Base-by-base conservation (phyloP, 92 coral and sea anemone genomes). In the Porites divaricata region DNA sequence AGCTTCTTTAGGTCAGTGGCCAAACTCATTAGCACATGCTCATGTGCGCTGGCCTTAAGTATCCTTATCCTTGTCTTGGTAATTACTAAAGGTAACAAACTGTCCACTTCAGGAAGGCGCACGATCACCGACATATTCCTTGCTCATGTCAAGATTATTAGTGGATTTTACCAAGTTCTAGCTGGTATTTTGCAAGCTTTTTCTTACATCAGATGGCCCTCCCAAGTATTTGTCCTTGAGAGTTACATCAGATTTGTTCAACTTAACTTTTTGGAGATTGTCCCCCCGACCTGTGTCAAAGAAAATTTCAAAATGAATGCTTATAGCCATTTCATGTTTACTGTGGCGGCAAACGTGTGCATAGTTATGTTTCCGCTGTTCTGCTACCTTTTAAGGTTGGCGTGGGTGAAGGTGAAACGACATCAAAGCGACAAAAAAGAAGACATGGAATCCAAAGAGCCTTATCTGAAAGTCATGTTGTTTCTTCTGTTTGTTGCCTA, bases 141-240 rank as follows among this genome's bases (percentile, higher is more conserved):
- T 4, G 73, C 87, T 15, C 81, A 74, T 21, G 72, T 83, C n/a
- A 83, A 83, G 54, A 83, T 83, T 54, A 22, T 74, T 11, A 74
- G 74, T 25, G 87, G 87, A 28, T 83, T 83, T 63, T 83, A 83
- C 67, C 87, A 83, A 63, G 87, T 83, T 41, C 22, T 66, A 20
- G 70, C 87, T 2, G 81, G 81, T 41, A 19, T 74, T 16, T 72
- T 83, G 48, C 70, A 83, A 21, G 87, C 87, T 20, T 83, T 83
- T 51, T 41, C 81, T 17, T 83, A 83, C 35, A 48, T 83, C 1
- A 23, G 75, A 35, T 83, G 87, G 87, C 87, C 87, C 1, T 41
- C 57, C 15, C 64, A 78, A 58, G 59, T 83, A 20, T 48, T 74
- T 45, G n/a, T 67, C 12, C 67, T 83, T 41, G 87, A 76, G 52